These are phyloP conservation scores for Philereme vetulata DNA, from an alignment of 2,888 invertebrate species.

Conservation along the genomic window DNA sequence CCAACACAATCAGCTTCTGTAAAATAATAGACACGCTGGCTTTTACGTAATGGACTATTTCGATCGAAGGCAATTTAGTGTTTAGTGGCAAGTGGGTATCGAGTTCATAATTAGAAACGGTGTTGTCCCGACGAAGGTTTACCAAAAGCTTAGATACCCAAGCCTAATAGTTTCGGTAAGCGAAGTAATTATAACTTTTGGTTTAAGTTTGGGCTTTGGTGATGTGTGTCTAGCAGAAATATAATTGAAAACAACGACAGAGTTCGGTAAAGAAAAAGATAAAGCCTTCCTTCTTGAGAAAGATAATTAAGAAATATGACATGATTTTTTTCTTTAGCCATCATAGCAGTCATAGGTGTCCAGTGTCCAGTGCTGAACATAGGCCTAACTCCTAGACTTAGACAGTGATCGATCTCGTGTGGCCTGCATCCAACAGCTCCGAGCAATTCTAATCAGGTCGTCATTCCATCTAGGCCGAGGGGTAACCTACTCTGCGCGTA, in stretches of 20 bases:
- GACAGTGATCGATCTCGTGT: too few species aligned
- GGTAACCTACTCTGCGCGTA: too few species aligned
- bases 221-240: not conserved
- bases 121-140: constrained; percentile 17
- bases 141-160: constrained; percentile 12
- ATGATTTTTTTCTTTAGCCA: too few species aligned
- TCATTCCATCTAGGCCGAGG: too few species aligned
- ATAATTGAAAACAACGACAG: not conserved
- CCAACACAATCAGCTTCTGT: constrained; percentile 45
- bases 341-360: too few species aligned
- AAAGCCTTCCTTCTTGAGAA: too few species aligned
- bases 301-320: too few species aligned
- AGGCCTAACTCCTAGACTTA: too few species aligned
- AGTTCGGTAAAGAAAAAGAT: too few species aligned
- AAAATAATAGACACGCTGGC: constrained; percentile 40
- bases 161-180: constrained; percentile 22
- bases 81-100: constrained; percentile 22
- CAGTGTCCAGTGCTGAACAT: too few species aligned
- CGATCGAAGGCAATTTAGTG: constrained; percentile 6
- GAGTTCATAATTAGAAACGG: constrained; percentile 28
- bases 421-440: too few species aligned
- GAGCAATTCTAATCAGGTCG: too few species aligned
- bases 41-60: constrained; percentile 14
- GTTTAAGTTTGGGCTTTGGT: constrained; percentile 4
- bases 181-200: constrained; percentile 26